phyloP scores from a whole-genome alignment of 1,140 invertebrate genomes.

The Cecropterus lyciades region DNA sequence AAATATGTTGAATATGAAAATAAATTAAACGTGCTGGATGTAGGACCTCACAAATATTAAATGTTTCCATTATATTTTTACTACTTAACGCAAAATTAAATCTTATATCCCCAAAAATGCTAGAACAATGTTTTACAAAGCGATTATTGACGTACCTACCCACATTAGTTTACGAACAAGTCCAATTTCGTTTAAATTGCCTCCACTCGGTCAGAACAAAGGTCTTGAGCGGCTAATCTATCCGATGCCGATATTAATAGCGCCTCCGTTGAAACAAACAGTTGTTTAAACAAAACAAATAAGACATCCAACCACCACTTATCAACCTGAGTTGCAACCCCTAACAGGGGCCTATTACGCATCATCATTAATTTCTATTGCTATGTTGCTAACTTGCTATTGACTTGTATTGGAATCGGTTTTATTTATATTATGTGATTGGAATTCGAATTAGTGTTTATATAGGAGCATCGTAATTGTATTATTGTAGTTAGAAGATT shows the following conservation, averaged over 20 bases:
- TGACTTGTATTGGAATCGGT: too few species aligned
- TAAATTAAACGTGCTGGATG: too few species aligned
- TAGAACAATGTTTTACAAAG: not conserved
- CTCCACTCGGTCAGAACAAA: constrained; percentile 28
- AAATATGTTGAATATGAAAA: too few species aligned
- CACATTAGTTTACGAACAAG: constrained; percentile 11
- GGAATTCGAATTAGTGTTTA: too few species aligned
- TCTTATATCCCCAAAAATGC: not conserved
- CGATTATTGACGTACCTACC: not conserved
- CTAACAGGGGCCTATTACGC: constrained; percentile 48
- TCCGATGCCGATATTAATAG: constrained; percentile 68
- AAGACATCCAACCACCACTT: constrained; percentile 59
- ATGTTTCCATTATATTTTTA: too few species aligned
- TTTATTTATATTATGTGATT: too few species aligned
- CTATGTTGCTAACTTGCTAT: constrained; percentile 1
- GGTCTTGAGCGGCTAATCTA: constrained; percentile 54
- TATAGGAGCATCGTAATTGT: too few species aligned
- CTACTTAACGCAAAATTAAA: too few species aligned
- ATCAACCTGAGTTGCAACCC: too few species aligned
- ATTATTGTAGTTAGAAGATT: too few species aligned
- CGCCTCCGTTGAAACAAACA: constrained; percentile 52
- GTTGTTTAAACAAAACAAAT: constrained; percentile 69
- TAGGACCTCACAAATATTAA: too few species aligned
- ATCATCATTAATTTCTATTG: constrained; percentile 33
- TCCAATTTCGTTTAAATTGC: constrained; percentile 37